Percentiles rank a stretch among this genome's conserved stretches.
Conservation (phyloP, 2,797 vertebrate genomes). For the Rhyacichthys aspro region DNA sequence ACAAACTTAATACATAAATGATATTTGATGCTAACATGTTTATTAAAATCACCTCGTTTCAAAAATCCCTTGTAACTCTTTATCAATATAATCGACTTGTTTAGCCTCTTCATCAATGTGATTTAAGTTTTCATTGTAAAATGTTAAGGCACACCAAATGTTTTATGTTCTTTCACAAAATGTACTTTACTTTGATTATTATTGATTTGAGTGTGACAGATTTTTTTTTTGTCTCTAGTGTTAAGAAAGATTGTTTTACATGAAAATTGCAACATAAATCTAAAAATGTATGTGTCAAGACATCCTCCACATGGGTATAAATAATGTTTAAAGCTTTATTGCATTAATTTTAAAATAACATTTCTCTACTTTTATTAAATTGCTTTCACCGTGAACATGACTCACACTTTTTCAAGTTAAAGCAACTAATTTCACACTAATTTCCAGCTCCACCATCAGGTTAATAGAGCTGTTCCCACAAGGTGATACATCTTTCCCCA, state of each 20-base stretch:
- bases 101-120: constrained; percentile 54
- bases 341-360: constrained; percentile 23
- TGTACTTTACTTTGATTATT: constrained; percentile 34
- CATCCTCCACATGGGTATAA: constrained; percentile 7
- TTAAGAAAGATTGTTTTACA: neutral
- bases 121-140: constrained; percentile 50
- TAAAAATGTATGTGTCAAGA: constrained; percentile 6
- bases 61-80: constrained; percentile 56
- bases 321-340: constrained; percentile 31
- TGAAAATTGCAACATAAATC: neutral
- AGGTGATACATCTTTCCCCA: constrained; percentile 5
- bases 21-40: constrained; percentile 40
- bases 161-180: constrained; percentile 53
- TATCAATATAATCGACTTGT: constrained; percentile 63
- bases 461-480: constrained; percentile 36
- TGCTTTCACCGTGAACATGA: constrained; percentile 26
- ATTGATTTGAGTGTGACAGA: constrained; percentile 28
- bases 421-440: constrained; percentile 40
- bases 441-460: constrained; percentile 33
- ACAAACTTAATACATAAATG: neutral
- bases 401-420: constrained; percentile 20
- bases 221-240: constrained; percentile 17
- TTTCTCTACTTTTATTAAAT: constrained; percentile 18
- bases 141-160: constrained; percentile 49
- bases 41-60: constrained; percentile 61